A percentile compares a stretch with the other conserved stretches of the same genome.
Evolutionary conservation across 2,113 vertebrate species (phyloP).

Genomic region (Gorilla gorilla): DNA sequence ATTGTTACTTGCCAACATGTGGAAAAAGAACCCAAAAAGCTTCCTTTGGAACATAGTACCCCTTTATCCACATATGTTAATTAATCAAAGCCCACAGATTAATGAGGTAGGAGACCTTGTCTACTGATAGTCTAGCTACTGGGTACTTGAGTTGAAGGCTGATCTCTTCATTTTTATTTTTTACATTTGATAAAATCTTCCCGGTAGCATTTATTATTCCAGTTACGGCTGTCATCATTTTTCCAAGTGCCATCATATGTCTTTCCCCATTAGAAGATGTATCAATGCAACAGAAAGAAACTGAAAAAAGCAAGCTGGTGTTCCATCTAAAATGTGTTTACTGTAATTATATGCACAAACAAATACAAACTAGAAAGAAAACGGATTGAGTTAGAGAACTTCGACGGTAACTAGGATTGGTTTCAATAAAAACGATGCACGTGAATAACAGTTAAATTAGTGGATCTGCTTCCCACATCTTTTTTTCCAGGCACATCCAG

Average conservation of each 20-base stretch:
- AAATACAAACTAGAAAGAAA: background rate
- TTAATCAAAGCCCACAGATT: background rate
- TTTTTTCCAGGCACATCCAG: background rate
- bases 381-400: slow-evolving; percentile 1
- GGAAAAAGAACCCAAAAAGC: background rate
- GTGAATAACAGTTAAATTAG: slow-evolving; percentile 66
- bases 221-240: background rate
- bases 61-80: background rate
- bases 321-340: slow-evolving; percentile 16
- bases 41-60: background rate
- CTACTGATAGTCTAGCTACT: background rate
- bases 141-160: background rate
- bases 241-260: background rate
- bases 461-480: slow-evolving; percentile 72
- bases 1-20: background rate
- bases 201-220: background rate
- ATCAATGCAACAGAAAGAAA: background rate
- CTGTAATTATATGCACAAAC: background rate
- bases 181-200: background rate
- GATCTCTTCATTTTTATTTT: background rate
- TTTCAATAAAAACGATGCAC: background rate
- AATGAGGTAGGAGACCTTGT: background rate
- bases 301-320: background rate
- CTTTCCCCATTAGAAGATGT: background rate
- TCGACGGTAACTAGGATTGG: background rate